Base-by-base conservation (phyloP, 1,140 invertebrate species). In the Philaenus spumarius region DNA sequence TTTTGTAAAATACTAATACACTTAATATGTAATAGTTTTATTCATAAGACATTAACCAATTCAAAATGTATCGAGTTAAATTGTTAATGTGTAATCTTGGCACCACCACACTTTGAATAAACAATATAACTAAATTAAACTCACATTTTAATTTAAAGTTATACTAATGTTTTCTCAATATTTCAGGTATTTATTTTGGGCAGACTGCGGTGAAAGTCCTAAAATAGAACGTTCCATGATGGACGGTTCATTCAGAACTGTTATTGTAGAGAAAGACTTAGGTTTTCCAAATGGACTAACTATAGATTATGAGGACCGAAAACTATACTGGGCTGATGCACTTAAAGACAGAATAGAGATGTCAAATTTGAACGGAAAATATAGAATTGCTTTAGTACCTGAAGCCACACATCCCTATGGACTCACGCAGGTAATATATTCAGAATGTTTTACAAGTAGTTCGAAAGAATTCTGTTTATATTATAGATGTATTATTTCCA, bases 211-310 rank as follows among this genome's bases (percentile, higher is more conserved):
- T 22, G 78, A 87, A 62, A 69, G 77, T 59, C 84, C 91, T 0
- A 84, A 84, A 64, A 96, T 97, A 60, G 91, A 96, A 73, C 76
- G 90, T 42, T 82, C 90, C 17, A 81, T 77, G 43, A 73, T 97
- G 66, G 94, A 98, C 72, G 95, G 95, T 0, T 82, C 82, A 0
- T 78, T 82, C 57, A 77, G 91, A 26, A 82, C 78, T 53, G 75
- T 82, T 0, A 84, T 98, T 37, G 78, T 97, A 0, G 79, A 81
- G 7, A 84, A 90, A 64, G 90, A 95, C 69, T 72, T 98, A 1
- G 85, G 83, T 15, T 94, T 94, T 77, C 94, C 95, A 0, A 95
- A 95, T 68, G 94, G 93, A 0, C 76, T 98, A 2, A 84, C 90
- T 0, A 81, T 98, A 17, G 95, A 98, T 73, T 90, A 86, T 64